Evolutionary conservation across 2,888 invertebrate genomes (phyloP).

Genomic region (Strigamia crassipes): DNA sequence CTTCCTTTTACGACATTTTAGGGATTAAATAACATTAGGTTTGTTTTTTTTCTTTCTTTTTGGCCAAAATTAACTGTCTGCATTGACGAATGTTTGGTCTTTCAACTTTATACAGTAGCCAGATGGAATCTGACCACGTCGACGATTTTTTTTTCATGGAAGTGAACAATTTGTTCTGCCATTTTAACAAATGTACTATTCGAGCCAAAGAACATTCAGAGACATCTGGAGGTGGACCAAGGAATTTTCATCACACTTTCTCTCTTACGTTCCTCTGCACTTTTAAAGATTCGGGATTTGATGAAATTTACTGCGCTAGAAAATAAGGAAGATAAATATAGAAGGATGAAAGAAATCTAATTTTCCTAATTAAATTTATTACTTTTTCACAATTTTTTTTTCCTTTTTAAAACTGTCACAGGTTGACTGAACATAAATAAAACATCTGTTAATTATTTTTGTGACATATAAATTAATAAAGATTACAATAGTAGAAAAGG

Average conservation of each 20-base stretch:
- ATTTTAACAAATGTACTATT: background rate
- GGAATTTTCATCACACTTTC: slow-evolving; percentile 24
- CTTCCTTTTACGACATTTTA: too few species aligned
- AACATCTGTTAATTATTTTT: slow-evolving; percentile 26
- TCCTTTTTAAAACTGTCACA: background rate
- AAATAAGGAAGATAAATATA: slow-evolving; percentile 3
- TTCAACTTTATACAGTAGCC: background rate
- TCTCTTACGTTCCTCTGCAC: background rate
- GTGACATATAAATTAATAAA: background rate
- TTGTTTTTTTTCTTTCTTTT: too few species aligned
- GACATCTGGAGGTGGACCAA: slow-evolving; percentile 18
- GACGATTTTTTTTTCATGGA: background rate
- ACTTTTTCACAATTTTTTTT: background rate
- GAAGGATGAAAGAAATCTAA: background rate
- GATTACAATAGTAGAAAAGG: background rate
- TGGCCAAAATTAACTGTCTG: background rate
- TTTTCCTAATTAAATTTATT: slow-evolving; percentile 28
- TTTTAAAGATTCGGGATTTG: background rate
- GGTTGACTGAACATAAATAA: slow-evolving; percentile 25
- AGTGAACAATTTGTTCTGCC: slow-evolving; percentile 10
- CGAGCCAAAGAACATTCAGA: slow-evolving; percentile 24
- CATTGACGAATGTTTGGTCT: background rate
- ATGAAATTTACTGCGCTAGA: background rate
- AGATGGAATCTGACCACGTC: background rate
- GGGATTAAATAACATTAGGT: too few species aligned